Evolutionary conservation across 2,888 invertebrate species (phyloP).

Genomic region (Carabus problematicus): DNA sequence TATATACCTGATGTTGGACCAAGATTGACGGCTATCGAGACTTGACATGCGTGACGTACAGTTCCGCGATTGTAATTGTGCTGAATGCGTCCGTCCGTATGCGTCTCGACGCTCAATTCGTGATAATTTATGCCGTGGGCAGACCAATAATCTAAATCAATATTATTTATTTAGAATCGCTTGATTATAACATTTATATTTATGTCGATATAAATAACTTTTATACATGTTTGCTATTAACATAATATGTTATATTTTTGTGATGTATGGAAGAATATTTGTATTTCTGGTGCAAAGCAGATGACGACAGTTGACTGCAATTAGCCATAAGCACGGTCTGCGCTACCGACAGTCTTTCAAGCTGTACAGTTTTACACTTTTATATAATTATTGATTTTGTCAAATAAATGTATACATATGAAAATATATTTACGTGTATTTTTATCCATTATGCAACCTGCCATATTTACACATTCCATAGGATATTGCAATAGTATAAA

Average conservation of each 20-base stretch:
- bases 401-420: slow-evolving; percentile 60
- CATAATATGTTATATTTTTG: slow-evolving; percentile 58
- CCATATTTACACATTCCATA: slow-evolving; percentile 44
- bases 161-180: slow-evolving; percentile 53
- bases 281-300: slow-evolving; percentile 43
- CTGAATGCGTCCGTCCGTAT: no score
- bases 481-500: slow-evolving; percentile 16
- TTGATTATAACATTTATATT: slow-evolving; percentile 53
- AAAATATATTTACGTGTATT: no score
- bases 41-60: neutral
- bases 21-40: slow-evolving; percentile 46
- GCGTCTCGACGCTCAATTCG: slow-evolving; percentile 49
- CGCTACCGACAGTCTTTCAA: slow-evolving; percentile 60
- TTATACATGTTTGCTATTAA: slow-evolving; percentile 57
- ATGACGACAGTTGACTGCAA: slow-evolving; percentile 43
- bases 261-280: slow-evolving; percentile 55
- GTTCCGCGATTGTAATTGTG: neutral
- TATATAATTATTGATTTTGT: slow-evolving; percentile 58
- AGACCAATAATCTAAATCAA: slow-evolving; percentile 54
- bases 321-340: slow-evolving; percentile 56
- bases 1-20: slow-evolving; percentile 57
- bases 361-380: slow-evolving; percentile 60
- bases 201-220: slow-evolving; percentile 58
- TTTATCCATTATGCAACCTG: slow-evolving; percentile 50
- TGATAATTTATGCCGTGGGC: slow-evolving; percentile 56